Base-by-base conservation (phyloP, 2,797 vertebrate genomes). In the Potorous gilbertii region DNA sequence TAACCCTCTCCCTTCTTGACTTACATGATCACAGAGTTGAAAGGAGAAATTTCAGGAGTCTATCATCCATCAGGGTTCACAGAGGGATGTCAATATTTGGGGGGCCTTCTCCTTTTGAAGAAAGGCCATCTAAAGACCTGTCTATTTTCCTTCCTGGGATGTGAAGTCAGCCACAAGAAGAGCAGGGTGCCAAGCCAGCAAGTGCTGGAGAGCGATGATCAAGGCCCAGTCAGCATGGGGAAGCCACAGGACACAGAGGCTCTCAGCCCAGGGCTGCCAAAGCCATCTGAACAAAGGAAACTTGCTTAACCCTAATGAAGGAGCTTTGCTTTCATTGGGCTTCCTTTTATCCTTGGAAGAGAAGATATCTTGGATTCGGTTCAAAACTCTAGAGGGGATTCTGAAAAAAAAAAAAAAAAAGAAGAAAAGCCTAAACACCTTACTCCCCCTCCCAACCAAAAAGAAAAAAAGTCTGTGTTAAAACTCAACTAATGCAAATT, bases 21-120 rank as follows among this genome's bases (percentile, higher is more conserved):
- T 87, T 46, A 21, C 40, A 27, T 46, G 40, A 87, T 87, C 74
- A 87, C 74, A 28, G 74, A 87, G 74, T 87, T 87, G 21, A 87
- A 87, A 87, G 74, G 74, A 87, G 74, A 87, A 87, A 87, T 87
- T 46, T 87, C 74, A 87, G 74, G 74, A 87, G 74, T 87, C 74
- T 87, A 87, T 87, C 74, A 87, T 87, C 74, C 40, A 87, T 87
- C 74, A 87, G 74, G 40, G 74, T 87, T 87, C 74, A 50, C 74
- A 87, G 74, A 87, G 74, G 24, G 74, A 87, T 87, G 74, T 87
- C 74, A 87, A 87, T 87, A 87, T 87, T 87, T 87, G 21, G 74
- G 74, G 40, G 74, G 74, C 74, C 74, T 87, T 46, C 74, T 87
- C 74, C 40, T 46, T 87, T 87, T 87, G 74, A 87, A 87, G 74